phyloP scores from a whole-genome alignment of 2,797 vertebrate genomes.

The Chiloscyllium punctatum region DNA sequence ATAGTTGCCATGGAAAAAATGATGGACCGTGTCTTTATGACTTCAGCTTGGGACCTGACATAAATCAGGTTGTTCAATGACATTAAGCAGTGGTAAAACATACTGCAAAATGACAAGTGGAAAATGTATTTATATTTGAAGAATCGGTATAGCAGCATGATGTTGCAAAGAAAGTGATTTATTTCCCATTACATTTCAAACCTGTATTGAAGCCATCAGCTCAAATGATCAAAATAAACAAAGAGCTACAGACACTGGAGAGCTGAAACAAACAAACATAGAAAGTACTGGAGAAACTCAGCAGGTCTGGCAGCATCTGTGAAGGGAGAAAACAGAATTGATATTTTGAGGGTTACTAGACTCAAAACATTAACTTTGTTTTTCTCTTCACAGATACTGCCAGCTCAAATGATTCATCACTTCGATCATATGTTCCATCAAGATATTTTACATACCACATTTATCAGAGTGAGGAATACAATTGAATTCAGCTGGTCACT shows the following conservation, averaged over 20 bases:
- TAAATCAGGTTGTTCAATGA: background rate
- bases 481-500: background rate
- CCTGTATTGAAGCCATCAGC: background rate
- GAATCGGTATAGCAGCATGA: background rate
- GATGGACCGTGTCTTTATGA: too few relatives aligned
- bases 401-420: background rate
- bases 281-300: too few relatives aligned
- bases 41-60: background rate
- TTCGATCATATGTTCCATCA: background rate
- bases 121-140: constrained; percentile 27
- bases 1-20: constrained; percentile 26
- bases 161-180: background rate
- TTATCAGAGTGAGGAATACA: background rate
- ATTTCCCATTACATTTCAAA: background rate
- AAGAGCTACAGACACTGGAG: too few relatives aligned
- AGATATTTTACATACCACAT: background rate
- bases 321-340: too few relatives aligned
- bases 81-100: background rate
- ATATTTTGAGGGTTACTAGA: too few relatives aligned
- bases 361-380: too few relatives aligned
- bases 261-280: too few relatives aligned
- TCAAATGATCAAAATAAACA: too few relatives aligned
- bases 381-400: too few relatives aligned
- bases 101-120: background rate
- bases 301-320: too few relatives aligned